Base-by-base conservation (phyloP, 92 coral and sea anemone species). In the Palythoa grandiflora region DNA sequence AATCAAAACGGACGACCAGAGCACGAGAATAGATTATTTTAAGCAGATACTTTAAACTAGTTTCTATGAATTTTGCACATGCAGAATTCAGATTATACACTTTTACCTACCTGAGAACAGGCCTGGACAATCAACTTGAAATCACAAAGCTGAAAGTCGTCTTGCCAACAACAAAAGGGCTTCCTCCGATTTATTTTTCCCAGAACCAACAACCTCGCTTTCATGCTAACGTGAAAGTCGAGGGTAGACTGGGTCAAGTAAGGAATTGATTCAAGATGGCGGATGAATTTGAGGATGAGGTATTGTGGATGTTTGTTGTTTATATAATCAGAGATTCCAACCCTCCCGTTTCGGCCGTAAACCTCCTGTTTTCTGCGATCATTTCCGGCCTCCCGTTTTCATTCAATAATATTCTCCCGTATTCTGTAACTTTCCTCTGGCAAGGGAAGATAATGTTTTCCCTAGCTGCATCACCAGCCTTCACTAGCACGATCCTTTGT, bases 201-300 rank as follows among this genome's bases (percentile, higher is more conserved):
- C 39, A 66, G 74, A 9, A 61, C 17, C 54, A 16, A 44, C 8
- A 80, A 70, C 75, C 86, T 80, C 86, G 86, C 40, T 80, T 17
- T 47, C 38, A 66, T 35, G 36, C 74, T 0, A 40, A 66, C 85
- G 73, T 6, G 57, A 38, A 14, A 65, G 12, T 63, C 8, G 2
- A 3, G 20, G 6, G 44, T 9, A 12, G 75, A 81, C 61, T 81
- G 75, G 75, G 16, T 9, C 73, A 44, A 65, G 61, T 39, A 28
- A 44, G 2, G 35, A 10, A 9, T 5, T 80, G 11, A 12, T n/a
- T 87, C 91, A 89, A 89, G 48, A 89, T 89, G 91, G 91, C 91
- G 66, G 91, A 89, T 37, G 91, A 89, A 1, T 84, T 81, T 73
- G 91, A 89, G 7, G 87, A 76, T 57, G 91, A 89, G 86, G 86